phyloP scores from a whole-genome alignment of 2,797 vertebrate genomes.

The Lagodon rhomboides region DNA sequence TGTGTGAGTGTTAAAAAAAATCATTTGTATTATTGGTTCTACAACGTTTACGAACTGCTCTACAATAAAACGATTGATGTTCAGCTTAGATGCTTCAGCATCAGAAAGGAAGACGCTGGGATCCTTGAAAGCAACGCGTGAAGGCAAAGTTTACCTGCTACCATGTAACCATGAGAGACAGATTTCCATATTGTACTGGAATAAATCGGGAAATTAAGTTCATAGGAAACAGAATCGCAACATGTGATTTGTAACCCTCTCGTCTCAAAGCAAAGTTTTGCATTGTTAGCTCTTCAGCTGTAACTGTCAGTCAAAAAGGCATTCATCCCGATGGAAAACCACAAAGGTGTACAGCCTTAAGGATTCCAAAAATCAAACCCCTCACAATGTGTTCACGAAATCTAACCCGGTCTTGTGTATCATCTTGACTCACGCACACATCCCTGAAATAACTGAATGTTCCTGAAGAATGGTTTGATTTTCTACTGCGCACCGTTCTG shows the following conservation, averaged over 20 bases:
- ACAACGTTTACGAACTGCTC: background rate
- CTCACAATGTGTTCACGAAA: constrained; percentile 19
- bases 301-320: background rate
- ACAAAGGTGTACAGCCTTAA: constrained; percentile 4
- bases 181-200: background rate
- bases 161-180: background rate
- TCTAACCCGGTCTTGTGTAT: constrained; percentile 34
- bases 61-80: background rate
- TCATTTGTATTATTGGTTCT: no score
- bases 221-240: background rate
- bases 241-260: no score
- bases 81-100: background rate
- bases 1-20: no score
- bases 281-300: background rate
- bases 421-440: constrained; percentile 33
- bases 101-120: no score
- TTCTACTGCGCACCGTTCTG: constrained; percentile 18
- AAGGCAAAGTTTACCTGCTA: background rate
- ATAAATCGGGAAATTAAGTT: background rate
- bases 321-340: constrained; percentile 10
- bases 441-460: constrained; percentile 34
- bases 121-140: background rate
- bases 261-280: no score
- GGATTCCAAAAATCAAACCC: constrained; percentile 13
- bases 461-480: constrained; percentile 40